Percentiles rank a stretch among this genome's conserved stretches.
Conservation (phyloP, 2,113 vertebrate species). For the Melanerpes formicivorus region DNA sequence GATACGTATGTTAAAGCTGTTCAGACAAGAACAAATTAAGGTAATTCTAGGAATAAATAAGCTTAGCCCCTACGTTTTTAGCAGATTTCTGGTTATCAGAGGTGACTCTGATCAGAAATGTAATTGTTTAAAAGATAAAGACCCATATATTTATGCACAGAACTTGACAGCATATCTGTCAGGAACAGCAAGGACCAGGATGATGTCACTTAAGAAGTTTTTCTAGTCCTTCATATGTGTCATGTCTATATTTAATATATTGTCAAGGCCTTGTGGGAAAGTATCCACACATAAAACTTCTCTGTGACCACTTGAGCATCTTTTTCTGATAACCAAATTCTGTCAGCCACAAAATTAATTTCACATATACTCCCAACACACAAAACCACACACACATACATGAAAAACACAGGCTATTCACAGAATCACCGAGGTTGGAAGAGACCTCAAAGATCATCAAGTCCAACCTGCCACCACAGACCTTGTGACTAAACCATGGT, state of each 20-base stretch:
- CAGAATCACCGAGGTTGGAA: no score
- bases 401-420: not conserved
- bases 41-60: not conserved
- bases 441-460: no score
- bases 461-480: no score
- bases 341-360: not conserved
- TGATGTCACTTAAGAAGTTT: not conserved
- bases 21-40: conserved; percentile 4
- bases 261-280: not conserved
- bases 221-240: not conserved
- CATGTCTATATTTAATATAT: not conserved
- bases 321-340: not conserved
- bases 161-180: not conserved
- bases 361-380: not conserved
- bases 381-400: not conserved
- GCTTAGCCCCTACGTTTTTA: not conserved
- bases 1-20: not conserved
- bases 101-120: not conserved
- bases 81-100: not conserved
- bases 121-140: not conserved
- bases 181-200: not conserved
- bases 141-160: not conserved
- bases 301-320: not conserved
- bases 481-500: no score
- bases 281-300: not conserved